Conservation (phyloP, 2,797 vertebrate species). For the Falco novaeseelandiae region DNA sequence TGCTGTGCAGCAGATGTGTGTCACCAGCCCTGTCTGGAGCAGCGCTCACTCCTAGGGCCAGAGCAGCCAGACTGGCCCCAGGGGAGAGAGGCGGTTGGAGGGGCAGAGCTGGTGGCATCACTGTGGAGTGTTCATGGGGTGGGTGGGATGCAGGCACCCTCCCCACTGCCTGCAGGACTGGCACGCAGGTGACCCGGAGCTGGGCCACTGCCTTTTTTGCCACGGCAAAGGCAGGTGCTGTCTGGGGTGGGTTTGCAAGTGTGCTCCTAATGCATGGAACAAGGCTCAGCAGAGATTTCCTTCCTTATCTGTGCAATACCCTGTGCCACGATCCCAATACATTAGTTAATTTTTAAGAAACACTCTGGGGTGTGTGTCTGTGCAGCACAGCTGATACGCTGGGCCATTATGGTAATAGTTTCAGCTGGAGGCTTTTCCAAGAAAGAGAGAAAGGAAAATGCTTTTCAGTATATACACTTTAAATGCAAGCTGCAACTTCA, state of each 20-base stretch:
- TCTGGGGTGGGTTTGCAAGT: rapidly evolving
- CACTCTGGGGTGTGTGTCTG: neutral
- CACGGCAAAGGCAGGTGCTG: neutral
- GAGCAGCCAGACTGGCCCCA: neutral
- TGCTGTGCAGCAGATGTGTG: too few relatives aligned
- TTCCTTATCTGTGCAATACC: rapidly evolving
- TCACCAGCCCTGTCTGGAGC: rapidly evolving
- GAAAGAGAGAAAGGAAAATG: neutral
- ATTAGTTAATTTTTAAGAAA: neutral
- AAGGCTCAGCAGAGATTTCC: neutral
- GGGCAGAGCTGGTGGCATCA: rapidly evolving
- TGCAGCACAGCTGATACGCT: neutral
- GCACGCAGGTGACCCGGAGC: rapidly evolving
- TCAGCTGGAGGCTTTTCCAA: neutral
- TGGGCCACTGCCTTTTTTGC: neutral
- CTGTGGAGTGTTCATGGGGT: rapidly evolving
- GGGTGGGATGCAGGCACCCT: rapidly evolving
- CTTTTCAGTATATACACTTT: neutral
- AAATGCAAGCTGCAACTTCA: neutral
- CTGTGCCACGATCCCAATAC: neutral
- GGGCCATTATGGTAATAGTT: neutral
- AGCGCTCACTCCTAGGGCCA: neutral
- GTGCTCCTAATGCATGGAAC: rapidly evolving
- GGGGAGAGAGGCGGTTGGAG: too few relatives aligned
- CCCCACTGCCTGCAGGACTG: rapidly evolving